Conservation (phyloP, 2,113 vertebrate genomes). For the Urocitellus parryii region DNA sequence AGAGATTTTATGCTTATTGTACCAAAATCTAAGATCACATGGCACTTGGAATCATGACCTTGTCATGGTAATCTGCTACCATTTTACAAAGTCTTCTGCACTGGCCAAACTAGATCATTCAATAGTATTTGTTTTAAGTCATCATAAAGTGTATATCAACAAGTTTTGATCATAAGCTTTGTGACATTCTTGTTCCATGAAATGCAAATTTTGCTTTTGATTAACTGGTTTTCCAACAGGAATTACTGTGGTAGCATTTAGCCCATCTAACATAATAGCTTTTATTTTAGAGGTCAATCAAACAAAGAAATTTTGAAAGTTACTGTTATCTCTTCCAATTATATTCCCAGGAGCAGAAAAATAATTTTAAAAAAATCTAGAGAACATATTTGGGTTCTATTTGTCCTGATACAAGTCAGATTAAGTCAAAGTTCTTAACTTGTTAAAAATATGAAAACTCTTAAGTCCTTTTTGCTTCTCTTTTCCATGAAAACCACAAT, state of each 20-base stretch:
- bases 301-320: background rate
- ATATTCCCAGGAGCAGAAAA: background rate
- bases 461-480: background rate
- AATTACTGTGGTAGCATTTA: background rate
- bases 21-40: background rate
- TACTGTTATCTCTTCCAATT: background rate
- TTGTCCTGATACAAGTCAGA: background rate
- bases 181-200: background rate
- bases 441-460: background rate
- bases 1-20: background rate
- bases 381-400: background rate
- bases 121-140: background rate
- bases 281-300: background rate
- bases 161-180: background rate
- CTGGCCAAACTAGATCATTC: background rate
- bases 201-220: constrained; percentile 3
- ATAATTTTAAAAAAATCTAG: background rate
- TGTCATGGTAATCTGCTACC: background rate
- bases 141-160: background rate
- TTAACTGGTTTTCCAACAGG: background rate
- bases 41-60: background rate
- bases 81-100: background rate
- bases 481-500: background rate
- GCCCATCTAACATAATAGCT: background rate
- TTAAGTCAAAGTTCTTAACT: background rate